Evolutionary conservation across 2,797 vertebrate species (phyloP).

Genomic region (Simalia tracyae): DNA sequence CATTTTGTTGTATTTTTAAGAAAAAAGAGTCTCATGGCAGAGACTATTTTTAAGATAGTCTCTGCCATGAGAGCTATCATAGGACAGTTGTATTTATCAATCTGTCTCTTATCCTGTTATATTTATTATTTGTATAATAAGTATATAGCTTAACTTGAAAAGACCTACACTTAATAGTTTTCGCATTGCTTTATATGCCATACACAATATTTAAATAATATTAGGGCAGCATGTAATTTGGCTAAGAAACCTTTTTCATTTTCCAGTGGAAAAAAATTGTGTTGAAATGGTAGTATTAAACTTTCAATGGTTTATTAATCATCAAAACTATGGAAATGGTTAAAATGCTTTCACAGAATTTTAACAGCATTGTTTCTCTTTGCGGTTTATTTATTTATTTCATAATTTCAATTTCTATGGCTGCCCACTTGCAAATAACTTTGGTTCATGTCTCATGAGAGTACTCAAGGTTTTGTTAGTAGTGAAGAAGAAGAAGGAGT

Average conservation of each 20-base stretch:
- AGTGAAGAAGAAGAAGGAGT: constrained; percentile 31
- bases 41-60: background rate
- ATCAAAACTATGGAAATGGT: constrained; percentile 6
- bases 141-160: background rate
- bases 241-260: background rate
- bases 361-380: constrained; percentile 24
- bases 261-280: background rate
- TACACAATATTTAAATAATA: background rate
- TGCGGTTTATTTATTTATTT: background rate
- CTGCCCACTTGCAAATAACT: background rate
- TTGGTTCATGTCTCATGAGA: constrained; percentile 17
- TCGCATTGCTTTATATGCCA: background rate
- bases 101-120: background rate
- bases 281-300: constrained; percentile 1
- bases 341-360: constrained; percentile 16
- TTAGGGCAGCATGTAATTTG: background rate
- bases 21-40: too few relatives aligned
- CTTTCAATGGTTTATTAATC: background rate
- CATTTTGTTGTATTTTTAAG: background rate
- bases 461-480: constrained; percentile 29
- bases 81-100: background rate
- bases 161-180: background rate
- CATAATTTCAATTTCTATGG: background rate
- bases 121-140: background rate
- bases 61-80: background rate